phyloP scores from a whole-genome alignment of 1,140 invertebrate species.

The Colletes latitarsis region DNA sequence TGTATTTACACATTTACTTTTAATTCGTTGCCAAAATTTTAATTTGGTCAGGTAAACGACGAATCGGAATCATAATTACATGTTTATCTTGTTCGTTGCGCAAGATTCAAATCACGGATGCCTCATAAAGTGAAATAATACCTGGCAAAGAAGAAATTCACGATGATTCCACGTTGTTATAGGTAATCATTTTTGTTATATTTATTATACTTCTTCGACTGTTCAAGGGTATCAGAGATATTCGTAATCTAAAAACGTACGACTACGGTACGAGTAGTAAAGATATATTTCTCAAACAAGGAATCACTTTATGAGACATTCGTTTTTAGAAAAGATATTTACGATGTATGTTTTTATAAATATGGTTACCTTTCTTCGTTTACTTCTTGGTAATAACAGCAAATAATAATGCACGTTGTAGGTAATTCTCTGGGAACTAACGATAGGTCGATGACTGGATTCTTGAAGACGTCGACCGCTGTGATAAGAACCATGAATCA shows the following conservation, averaged over 20 bases:
- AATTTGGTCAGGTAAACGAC: background rate
- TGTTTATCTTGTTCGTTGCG: background rate
- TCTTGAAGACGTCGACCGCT: slow-evolving; percentile 77
- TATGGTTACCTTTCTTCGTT: background rate
- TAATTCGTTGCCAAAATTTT: background rate
- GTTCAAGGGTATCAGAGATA: background rate
- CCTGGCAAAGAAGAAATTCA: slow-evolving; percentile 28
- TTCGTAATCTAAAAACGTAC: background rate
- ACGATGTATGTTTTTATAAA: background rate
- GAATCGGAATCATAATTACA: background rate
- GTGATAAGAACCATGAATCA: slow-evolving; percentile 85
- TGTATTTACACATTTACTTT: too few species aligned
- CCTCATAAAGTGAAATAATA: slow-evolving; percentile 36
- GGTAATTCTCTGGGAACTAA: slow-evolving; percentile 87
- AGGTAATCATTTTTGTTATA: slow-evolving; percentile 32
- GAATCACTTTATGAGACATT: slow-evolving; percentile 42
- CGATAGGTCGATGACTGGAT: slow-evolving; percentile 79
- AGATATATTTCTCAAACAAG: background rate
- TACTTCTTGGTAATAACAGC: background rate
- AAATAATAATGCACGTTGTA: slow-evolving; percentile 66
- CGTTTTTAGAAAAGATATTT: background rate
- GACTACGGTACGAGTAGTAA: too few species aligned
- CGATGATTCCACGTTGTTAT: slow-evolving; percentile 13
- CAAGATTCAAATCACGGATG: slow-evolving; percentile 13
- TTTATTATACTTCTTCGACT: background rate